Conservation (phyloP, 2,113 vertebrate genomes). For the Hyla sarda region DNA sequence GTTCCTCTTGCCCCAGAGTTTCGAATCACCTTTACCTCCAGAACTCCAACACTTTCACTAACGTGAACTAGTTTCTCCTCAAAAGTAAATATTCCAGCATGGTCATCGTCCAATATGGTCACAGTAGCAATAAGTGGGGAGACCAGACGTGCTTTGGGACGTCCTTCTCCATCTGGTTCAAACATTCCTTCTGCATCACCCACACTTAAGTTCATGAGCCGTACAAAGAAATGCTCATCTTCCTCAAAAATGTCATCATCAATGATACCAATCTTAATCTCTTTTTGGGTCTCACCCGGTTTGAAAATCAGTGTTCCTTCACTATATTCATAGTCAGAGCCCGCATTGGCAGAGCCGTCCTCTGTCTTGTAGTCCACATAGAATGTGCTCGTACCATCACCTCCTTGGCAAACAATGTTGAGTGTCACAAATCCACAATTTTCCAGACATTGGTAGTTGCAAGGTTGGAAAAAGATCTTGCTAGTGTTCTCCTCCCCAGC, state of each 20-base stretch:
- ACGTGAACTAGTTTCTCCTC: conserved; percentile 83
- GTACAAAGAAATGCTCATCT: conserved; percentile 97
- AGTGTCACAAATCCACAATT: conserved; percentile 88
- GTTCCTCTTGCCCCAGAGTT: conserved; percentile 93
- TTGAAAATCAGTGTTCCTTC: conserved; percentile 78
- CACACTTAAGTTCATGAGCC: conserved; percentile 89
- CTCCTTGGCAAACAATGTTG: conserved; percentile 81
- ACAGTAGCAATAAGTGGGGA: conserved; percentile 88
- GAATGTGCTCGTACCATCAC: conserved; percentile 88
- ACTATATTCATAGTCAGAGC: conserved; percentile 92
- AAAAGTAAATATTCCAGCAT: conserved; percentile 95
- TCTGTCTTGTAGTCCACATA: conserved; percentile 96
- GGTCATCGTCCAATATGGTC: conserved; percentile 96
- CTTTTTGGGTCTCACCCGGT: conserved; percentile 77
- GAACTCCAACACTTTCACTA: conserved; percentile 91
- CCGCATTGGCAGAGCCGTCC: conserved; percentile 93
- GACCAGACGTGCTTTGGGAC: conserved; percentile 82
- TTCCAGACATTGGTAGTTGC: conserved; percentile 93
- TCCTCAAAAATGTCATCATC: conserved; percentile 98
- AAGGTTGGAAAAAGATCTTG: conserved; percentile 87
- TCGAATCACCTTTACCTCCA: conserved; percentile 89
- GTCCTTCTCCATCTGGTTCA: conserved; percentile 82
- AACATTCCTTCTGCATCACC: conserved; percentile 95
- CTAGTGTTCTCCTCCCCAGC: conserved; percentile 77
- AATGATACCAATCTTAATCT: conserved; percentile 89